Percentiles rank a stretch among this genome's conserved stretches.
Evolutionary conservation across 2,797 vertebrate genomes (phyloP).

Genomic region (Orestias chungarensis): DNA sequence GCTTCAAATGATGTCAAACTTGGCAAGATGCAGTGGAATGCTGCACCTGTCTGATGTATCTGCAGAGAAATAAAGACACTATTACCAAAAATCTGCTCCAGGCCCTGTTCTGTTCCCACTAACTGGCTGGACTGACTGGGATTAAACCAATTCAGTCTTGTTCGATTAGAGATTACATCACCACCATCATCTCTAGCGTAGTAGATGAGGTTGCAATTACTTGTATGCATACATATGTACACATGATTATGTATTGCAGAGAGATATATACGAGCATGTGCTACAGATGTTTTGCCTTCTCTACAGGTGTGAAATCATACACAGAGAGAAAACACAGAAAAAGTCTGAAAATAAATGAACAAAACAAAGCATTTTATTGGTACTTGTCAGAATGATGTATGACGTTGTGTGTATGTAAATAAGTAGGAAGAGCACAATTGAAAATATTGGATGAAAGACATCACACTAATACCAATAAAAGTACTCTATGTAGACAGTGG

Average conservation of each 20-base stretch:
- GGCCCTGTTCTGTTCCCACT: constrained; percentile 32
- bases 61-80: constrained; percentile 82
- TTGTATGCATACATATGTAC: constrained; percentile 11
- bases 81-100: constrained; percentile 67
- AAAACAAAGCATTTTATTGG: constrained; percentile 61
- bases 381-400: constrained; percentile 27
- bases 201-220: constrained; percentile 40
- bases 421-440: constrained; percentile 27
- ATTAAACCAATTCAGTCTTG: constrained; percentile 44
- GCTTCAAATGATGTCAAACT: constrained; percentile 77
- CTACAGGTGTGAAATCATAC: constrained; percentile 6
- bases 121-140: constrained; percentile 45
- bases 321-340: constrained; percentile 42
- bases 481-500: constrained; percentile 36
- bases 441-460: constrained; percentile 37
- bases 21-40: constrained; percentile 81
- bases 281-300: not conserved
- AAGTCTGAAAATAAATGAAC: constrained; percentile 22
- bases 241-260: not conserved
- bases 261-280: not conserved
- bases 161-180: constrained; percentile 50
- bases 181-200: constrained; percentile 45
- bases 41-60: constrained; percentile 83
- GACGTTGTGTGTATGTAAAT: constrained; percentile 10
- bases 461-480: constrained; percentile 39